Conservation (phyloP, 2,797 vertebrate species). For the Galagoides demidoff region DNA sequence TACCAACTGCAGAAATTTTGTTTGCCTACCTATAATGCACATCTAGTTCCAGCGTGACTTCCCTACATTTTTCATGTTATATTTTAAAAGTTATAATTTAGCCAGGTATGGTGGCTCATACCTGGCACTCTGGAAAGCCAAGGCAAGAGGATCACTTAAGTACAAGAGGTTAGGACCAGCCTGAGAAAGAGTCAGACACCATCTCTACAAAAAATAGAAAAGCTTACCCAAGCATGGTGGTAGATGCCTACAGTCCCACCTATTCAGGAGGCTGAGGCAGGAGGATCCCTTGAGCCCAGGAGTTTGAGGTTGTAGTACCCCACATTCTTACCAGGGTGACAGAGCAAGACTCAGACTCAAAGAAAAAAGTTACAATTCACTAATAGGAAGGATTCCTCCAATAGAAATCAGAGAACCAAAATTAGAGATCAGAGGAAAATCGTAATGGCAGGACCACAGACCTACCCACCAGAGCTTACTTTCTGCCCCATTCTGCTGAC, state of each 20-base stretch:
- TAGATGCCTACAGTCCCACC: neutral
- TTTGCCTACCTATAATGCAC: conserved; percentile 23
- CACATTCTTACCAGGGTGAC: neutral
- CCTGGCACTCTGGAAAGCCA: neutral
- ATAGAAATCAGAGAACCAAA: neutral
- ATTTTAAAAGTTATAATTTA: conserved; percentile 22
- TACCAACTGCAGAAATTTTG: neutral
- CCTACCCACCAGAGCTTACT: neutral
- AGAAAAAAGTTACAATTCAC: neutral
- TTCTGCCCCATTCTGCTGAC: neutral
- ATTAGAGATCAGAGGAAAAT: neutral
- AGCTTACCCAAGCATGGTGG: neutral
- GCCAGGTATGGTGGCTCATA: neutral
- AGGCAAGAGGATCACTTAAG: neutral
- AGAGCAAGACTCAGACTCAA: neutral
- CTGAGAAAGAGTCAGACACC: neutral
- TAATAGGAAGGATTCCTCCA: neutral
- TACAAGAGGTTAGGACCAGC: neutral
- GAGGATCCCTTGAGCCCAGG: neutral
- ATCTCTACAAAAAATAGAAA: neutral
- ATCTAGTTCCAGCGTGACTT: neutral
- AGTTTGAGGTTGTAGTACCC: neutral
- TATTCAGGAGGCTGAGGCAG: neutral
- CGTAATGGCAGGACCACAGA: neutral
- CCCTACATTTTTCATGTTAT: neutral